A percentile compares a stretch with the other conserved stretches of the same genome.
Evolutionary conservation across 2,888 invertebrate species (phyloP).

Genomic region (Patella pellucida): DNA sequence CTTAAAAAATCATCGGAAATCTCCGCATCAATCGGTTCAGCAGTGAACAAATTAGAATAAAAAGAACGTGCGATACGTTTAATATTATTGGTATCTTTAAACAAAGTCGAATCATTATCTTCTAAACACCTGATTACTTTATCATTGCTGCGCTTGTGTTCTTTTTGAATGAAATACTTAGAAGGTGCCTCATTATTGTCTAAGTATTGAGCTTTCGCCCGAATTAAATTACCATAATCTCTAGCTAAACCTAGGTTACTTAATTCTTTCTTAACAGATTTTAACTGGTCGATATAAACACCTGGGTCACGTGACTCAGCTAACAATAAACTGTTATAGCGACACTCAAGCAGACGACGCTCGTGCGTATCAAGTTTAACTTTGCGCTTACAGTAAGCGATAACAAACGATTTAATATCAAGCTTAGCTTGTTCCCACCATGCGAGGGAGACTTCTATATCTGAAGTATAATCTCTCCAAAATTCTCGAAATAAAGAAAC

Average conservation of each 20-base stretch:
- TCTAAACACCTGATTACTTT: background rate
- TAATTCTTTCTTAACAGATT: conserved; percentile 4
- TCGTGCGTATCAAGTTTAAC: background rate
- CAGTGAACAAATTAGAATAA: background rate
- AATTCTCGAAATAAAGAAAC: background rate
- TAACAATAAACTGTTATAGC: background rate
- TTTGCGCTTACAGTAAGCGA: background rate
- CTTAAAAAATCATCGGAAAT: background rate
- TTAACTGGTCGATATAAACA: background rate
- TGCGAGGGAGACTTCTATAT: background rate
- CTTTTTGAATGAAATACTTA: background rate
- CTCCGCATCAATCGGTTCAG: background rate
- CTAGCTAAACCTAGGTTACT: background rate
- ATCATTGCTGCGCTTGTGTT: background rate
- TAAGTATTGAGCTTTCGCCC: conserved; percentile 8
- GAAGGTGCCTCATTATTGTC: background rate
- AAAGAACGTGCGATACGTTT: background rate
- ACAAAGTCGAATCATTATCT: background rate
- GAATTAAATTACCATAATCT: background rate
- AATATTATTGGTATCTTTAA: conserved; percentile 3
- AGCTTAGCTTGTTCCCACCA: background rate
- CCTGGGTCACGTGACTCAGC: background rate
- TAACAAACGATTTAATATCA: background rate
- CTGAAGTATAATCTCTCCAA: background rate
- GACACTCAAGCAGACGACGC: background rate